Conservation (phyloP, 35 echinoderm and acorn worm genomes). For the Anneissia japonica region DNA sequence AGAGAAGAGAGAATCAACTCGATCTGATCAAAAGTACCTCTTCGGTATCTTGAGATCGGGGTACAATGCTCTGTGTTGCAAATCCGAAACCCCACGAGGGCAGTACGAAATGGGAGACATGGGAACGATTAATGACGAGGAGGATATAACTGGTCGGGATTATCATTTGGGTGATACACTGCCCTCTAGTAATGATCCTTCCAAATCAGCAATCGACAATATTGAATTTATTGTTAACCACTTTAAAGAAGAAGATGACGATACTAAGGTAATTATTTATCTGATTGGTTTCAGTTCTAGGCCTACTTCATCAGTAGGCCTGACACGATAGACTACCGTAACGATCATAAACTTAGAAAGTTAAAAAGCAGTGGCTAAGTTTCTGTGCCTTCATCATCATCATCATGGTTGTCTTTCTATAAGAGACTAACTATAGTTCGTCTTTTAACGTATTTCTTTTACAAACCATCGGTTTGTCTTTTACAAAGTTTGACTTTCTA, state of each 20-base stretch:
- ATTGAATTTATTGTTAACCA: slow-evolving; percentile 15
- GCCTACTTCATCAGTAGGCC: too few species aligned
- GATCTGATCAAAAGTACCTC: slow-evolving; percentile 11
- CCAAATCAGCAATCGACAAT: background rate
- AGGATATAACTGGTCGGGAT: background rate
- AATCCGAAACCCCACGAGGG: background rate
- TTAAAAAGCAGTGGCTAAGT: too few species aligned
- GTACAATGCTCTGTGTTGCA: background rate
- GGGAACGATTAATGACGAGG: background rate
- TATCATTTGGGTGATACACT: too few species aligned
- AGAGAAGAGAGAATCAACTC: background rate
- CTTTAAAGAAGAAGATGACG: slow-evolving; percentile 7
- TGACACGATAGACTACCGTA: too few species aligned
- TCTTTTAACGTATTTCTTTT: too few species aligned
- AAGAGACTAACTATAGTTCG: too few species aligned
- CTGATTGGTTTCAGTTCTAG: too few species aligned
- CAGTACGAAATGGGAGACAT: background rate
- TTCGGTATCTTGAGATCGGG: slow-evolving; percentile 12
- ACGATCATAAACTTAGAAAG: too few species aligned
- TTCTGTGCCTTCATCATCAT: too few species aligned
- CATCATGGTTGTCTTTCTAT: too few species aligned
- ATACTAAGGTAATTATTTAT: slow-evolving; percentile 3
- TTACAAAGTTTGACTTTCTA: too few species aligned
- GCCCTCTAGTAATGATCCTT: background rate
- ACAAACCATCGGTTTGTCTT: too few species aligned